A percentile compares a stretch with the other conserved stretches of the same genome.
Conservation (phyloP, 2,888 invertebrate species). For the Sinodicranocentrus sp. region DNA sequence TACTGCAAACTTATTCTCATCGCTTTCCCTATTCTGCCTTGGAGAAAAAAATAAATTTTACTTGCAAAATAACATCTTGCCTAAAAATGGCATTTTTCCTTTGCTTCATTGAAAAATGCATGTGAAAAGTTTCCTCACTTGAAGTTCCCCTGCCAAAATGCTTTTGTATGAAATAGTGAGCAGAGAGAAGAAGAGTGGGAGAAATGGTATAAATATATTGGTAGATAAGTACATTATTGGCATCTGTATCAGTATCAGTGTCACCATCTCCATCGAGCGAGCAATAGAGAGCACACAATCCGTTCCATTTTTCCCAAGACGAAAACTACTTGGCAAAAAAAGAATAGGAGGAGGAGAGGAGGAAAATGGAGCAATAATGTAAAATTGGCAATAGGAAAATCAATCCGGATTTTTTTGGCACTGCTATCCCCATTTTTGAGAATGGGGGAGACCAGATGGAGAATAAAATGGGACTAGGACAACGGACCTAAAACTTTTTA, state of each 20-base stretch:
- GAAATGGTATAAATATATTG: background rate
- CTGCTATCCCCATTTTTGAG: background rate
- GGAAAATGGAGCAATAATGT: conserved; percentile 67
- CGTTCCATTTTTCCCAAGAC: background rate
- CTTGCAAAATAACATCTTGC: conserved; percentile 26
- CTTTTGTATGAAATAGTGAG: background rate
- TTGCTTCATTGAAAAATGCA: conserved; percentile 20
- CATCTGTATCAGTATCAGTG: conserved; percentile 50
- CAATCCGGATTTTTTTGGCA: conserved; percentile 67
- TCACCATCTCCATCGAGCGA: conserved; percentile 22
- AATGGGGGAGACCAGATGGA: conserved; percentile 29
- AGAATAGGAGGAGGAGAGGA: conserved; percentile 17
- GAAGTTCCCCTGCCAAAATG: conserved; percentile 4
- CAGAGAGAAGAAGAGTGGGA: conserved; percentile 4
- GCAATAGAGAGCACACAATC: no score
- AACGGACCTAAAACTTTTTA: background rate
- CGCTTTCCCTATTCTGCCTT: background rate
- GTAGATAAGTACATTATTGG: conserved; percentile 54
- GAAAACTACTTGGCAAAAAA: no score
- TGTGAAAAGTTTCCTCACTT: background rate
- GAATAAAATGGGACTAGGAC: conserved; percentile 19
- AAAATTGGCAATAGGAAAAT: conserved; percentile 69
- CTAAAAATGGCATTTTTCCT: background rate
- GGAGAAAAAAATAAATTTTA: background rate
- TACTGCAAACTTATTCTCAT: background rate